These are phyloP conservation scores for Periparus ater DNA, from an alignment of 2,797 vertebrate species.

Conservation along the genomic window DNA sequence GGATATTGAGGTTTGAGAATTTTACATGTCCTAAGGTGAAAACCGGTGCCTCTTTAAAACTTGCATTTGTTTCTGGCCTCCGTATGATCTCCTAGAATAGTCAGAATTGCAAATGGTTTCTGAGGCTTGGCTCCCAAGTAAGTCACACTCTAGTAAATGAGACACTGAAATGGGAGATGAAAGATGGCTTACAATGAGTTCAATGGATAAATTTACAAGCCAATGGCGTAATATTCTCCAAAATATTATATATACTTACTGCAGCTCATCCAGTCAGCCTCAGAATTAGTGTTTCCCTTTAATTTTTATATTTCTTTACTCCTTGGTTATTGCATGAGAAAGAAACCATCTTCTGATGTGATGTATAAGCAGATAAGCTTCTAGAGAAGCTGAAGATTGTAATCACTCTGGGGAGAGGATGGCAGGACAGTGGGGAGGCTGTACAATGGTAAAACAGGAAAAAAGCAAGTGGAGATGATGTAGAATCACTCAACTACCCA, in stretches of 20 bases:
- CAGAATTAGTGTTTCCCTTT: not conserved
- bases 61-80: not conserved
- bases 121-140: not conserved
- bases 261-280: not conserved
- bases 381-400: not conserved
- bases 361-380: not conserved
- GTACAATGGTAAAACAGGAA: not conserved
- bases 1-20: slow-evolving; percentile 10
- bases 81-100: not conserved
- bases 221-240: not conserved
- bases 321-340: not conserved
- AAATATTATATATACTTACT: not conserved
- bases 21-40: not conserved
- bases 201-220: not conserved
- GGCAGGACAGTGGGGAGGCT: not conserved
- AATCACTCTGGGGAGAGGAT: not conserved
- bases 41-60: not conserved
- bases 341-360: not conserved
- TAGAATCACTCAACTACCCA: not conserved
- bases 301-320: not conserved
- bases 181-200: not conserved
- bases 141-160: not conserved
- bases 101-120: not conserved
- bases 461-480: not conserved
- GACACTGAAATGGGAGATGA: not conserved